Conservation (phyloP, 2,113 vertebrate genomes). For the Zosterops lateralis region DNA sequence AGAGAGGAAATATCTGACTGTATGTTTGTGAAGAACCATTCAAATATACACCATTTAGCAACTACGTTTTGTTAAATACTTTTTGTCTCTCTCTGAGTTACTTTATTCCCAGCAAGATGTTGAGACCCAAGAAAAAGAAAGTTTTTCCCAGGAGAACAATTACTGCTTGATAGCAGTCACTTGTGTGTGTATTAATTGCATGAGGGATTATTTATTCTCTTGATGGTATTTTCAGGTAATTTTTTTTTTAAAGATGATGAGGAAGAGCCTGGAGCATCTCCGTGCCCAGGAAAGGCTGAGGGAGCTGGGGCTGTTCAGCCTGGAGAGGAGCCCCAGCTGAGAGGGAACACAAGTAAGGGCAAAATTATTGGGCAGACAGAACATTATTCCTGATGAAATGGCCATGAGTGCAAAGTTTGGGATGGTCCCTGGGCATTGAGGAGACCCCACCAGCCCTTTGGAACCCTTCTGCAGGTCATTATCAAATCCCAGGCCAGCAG, state of each 20-base stretch:
- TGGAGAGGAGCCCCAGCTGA: background rate
- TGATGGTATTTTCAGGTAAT: background rate
- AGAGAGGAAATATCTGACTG: background rate
- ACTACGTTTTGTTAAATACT: background rate
- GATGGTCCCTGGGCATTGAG: fast-evolving
- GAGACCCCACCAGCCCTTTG: background rate
- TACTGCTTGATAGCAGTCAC: background rate
- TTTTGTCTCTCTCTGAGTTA: background rate
- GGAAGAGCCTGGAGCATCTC: background rate
- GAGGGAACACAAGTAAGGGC: background rate
- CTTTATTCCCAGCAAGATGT: background rate
- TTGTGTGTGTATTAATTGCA: background rate
- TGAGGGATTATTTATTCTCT: background rate
- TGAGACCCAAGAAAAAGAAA: background rate
- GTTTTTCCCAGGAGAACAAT: background rate
- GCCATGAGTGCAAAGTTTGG: background rate
- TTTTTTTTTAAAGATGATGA: background rate
- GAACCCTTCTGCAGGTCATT: background rate
- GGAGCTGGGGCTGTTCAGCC: background rate
- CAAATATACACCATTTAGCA: background rate
- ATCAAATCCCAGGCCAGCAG: background rate
- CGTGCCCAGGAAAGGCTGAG: background rate
- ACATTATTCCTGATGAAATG: background rate
- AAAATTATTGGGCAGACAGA: background rate
- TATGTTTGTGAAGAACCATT: background rate